A percentile compares a stretch with the other conserved stretches of the same genome.
These are phyloP conservation scores for Odocoileus hemionus DNA, from an alignment of 2,113 vertebrate species.

Conservation along the genomic window DNA sequence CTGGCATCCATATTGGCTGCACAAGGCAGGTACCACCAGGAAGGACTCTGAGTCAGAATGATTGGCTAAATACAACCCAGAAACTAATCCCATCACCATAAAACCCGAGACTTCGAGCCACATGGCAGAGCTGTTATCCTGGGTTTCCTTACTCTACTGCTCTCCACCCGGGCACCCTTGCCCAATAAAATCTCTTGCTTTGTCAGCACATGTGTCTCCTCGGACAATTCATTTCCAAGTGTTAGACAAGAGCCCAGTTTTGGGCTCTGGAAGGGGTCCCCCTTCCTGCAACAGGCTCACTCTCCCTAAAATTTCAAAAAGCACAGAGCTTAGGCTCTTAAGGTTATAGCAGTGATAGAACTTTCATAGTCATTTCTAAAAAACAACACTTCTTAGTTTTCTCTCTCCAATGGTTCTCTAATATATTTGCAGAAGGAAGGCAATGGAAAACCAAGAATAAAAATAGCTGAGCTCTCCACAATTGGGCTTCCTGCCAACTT, in stretches of 20 bases:
- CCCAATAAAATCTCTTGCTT: neutral
- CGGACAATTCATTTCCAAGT: neutral
- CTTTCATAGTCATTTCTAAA: neutral
- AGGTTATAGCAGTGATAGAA: neutral
- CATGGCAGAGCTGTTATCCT: neutral
- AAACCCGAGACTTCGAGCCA: neutral
- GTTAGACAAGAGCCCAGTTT: neutral
- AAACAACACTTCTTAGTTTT: neutral
- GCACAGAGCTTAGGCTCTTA: neutral
- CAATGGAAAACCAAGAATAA: neutral
- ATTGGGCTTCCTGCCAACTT: neutral
- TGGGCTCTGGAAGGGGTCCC: neutral
- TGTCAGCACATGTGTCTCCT: neutral
- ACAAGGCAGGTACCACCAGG: neutral
- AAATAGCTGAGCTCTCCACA: neutral
- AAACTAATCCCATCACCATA: neutral
- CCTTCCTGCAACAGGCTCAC: neutral
- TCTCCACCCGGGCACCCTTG: neutral
- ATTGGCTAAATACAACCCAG: neutral
- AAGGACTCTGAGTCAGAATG: neutral
- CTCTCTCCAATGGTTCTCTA: neutral
- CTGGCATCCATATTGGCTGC: neutral
- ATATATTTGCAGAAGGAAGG: neutral
- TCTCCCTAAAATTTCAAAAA: constrained; percentile 17
- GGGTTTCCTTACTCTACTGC: neutral